Evolutionary conservation across 2,113 vertebrate species (phyloP).

Genomic region (Lamprotornis superbus): DNA sequence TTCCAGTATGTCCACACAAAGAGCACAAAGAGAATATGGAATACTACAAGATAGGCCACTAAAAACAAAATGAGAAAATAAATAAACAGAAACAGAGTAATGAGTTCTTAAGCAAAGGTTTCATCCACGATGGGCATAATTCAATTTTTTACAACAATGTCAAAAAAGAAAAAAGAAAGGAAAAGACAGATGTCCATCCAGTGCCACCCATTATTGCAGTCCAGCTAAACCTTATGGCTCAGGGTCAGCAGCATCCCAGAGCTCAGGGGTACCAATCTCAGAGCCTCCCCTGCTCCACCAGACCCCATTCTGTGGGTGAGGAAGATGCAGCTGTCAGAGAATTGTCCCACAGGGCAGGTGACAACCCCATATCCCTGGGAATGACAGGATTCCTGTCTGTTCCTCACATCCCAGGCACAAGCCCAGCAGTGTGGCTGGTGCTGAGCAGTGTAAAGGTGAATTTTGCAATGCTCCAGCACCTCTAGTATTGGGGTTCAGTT

Average conservation of each 20-base stretch:
- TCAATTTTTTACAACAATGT: background rate
- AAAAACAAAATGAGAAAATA: conserved; percentile 13
- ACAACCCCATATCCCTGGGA: background rate
- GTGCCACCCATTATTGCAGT: background rate
- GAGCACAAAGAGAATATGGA: conserved; percentile 94
- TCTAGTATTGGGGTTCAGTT: background rate
- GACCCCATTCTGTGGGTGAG: accelerated
- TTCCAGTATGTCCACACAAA: conserved; percentile 98
- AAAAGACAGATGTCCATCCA: background rate
- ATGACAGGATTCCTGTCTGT: background rate
- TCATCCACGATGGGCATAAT: background rate
- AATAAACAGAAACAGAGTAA: conserved; percentile 7
- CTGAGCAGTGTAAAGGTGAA: background rate
- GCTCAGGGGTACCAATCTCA: background rate
- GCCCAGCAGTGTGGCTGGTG: background rate
- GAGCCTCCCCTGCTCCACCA: background rate
- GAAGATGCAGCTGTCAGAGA: background rate
- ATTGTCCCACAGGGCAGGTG: background rate
- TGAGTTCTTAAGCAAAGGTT: background rate
- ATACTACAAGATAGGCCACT: conserved; percentile 90
- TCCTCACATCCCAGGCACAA: background rate
- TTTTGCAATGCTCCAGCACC: background rate
- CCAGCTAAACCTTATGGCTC: background rate
- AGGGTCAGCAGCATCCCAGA: background rate
- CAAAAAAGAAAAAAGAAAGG: background rate